phyloP scores from a whole-genome alignment of 53 echinoderm and acorn worm genomes.

The Paracentrotus lividus region DNA sequence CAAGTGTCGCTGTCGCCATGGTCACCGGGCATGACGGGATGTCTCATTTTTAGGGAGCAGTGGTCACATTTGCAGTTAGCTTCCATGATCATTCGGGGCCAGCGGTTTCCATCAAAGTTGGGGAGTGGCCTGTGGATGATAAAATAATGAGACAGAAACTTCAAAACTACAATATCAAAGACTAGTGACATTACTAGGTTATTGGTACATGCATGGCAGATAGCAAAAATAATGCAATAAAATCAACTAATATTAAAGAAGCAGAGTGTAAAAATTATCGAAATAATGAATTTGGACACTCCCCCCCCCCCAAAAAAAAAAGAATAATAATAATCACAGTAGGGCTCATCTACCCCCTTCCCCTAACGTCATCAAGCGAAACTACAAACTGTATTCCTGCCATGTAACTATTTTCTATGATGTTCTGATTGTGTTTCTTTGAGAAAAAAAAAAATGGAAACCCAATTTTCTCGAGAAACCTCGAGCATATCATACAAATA shows the following conservation, averaged over 20 bases:
- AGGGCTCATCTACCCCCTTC: not conserved
- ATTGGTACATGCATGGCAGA: no score
- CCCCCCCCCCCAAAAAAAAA: not conserved
- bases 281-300: not conserved
- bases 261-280: not conserved
- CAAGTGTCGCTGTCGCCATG: not conserved
- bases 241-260: not conserved
- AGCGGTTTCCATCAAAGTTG: not conserved
- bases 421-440: no score
- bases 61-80: not conserved
- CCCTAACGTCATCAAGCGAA: no score
- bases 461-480: no score
- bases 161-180: no score
- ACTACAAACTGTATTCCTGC: no score
- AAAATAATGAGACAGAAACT: no score
- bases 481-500: no score
- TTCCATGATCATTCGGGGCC: slow-evolving; percentile 16
- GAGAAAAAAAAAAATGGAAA: no score
- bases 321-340: not conserved
- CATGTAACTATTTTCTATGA: no score
- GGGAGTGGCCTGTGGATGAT: not conserved
- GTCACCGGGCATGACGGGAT: not conserved
- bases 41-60: not conserved
- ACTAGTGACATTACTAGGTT: no score
- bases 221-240: not conserved